phyloP scores from a whole-genome alignment of 2,113 vertebrate genomes.

The Plestiodon gilberti region DNA sequence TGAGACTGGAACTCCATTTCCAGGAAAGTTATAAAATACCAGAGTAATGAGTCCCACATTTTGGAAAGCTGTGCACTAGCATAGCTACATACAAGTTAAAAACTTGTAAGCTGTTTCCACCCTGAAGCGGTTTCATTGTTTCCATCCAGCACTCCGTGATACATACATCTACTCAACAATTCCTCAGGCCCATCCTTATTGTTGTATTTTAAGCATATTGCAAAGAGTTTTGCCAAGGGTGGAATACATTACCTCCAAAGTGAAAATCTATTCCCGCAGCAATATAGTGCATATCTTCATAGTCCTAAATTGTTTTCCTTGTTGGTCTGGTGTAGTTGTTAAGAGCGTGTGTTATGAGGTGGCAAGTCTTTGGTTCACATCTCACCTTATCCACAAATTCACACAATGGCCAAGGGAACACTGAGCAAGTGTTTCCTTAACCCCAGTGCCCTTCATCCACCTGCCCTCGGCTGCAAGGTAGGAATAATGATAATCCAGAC shows the following conservation, averaged over 20 bases:
- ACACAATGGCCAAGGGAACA: background rate
- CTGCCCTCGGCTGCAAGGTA: background rate
- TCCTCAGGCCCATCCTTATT: rapidly evolving
- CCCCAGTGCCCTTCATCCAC: too few species aligned
- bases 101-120: background rate
- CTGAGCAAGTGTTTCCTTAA: background rate
- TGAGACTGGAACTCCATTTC: conserved; percentile 9
- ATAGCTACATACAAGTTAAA: background rate
- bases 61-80: background rate
- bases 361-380: background rate
- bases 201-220: too few species aligned
- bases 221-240: background rate
- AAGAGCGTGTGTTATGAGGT: background rate
- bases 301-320: background rate
- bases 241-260: background rate
- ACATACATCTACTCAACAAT: background rate
- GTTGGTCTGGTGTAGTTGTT: background rate
- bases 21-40: background rate
- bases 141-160: background rate
- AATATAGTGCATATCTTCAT: rapidly evolving
- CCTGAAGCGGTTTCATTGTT: background rate
- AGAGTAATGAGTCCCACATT: background rate
- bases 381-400: background rate
- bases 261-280: background rate
- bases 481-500: background rate